Evolutionary conservation across 2,113 vertebrate species (phyloP).

Genomic region (Poeciliopsis prolifica): DNA sequence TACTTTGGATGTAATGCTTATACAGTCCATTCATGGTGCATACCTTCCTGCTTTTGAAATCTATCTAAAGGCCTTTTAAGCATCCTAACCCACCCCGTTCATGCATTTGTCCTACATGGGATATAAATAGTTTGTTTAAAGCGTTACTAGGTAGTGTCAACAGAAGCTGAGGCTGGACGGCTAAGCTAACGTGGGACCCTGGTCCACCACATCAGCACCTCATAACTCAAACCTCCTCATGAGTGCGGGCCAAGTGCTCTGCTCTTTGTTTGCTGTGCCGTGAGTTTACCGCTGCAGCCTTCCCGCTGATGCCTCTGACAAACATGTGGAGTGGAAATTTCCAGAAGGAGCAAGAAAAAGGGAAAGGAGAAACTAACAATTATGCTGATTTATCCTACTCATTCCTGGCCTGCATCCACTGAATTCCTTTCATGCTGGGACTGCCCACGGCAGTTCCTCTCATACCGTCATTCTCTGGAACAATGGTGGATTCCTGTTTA

Average conservation of each 20-base stretch:
- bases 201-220: constrained; percentile 51
- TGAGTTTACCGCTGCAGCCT: constrained; percentile 37
- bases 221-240: constrained; percentile 47
- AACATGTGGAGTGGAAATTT: constrained; percentile 68
- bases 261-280: constrained; percentile 41
- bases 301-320: constrained; percentile 46
- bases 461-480: constrained; percentile 65
- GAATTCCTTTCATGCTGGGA: constrained; percentile 70
- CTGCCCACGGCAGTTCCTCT: constrained; percentile 64
- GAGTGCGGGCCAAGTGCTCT: constrained; percentile 42
- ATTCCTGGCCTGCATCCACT: constrained; percentile 57
- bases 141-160: constrained; percentile 76
- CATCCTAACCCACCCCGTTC: constrained; percentile 42
- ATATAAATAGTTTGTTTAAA: constrained; percentile 76
- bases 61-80: constrained; percentile 49
- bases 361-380: constrained; percentile 51
- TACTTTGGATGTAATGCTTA: constrained; percentile 55
- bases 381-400: constrained; percentile 44
- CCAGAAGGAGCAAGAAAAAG: constrained; percentile 43
- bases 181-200: constrained; percentile 23
- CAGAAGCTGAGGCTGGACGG: constrained; percentile 71
- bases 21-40: constrained; percentile 45
- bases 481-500: constrained; percentile 79
- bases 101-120: constrained; percentile 47
- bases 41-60: constrained; percentile 53